Evolutionary conservation across 2,888 invertebrate genomes (phyloP), one percentile per base, ranked within the genome.

Genomic region (Eristalis pertinax): DNA sequence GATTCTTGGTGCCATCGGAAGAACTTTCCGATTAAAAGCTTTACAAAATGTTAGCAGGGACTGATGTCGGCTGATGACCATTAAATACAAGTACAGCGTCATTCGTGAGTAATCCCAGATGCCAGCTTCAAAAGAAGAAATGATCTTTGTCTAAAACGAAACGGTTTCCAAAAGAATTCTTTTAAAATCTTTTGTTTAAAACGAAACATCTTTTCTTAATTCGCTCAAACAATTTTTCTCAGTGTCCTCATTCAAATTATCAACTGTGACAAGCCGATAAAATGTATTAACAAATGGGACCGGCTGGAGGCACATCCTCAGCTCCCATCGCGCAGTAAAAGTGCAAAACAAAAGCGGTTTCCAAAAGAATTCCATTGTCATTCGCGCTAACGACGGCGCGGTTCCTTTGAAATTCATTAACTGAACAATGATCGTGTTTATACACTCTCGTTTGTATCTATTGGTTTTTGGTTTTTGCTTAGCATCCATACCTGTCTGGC

Each of bases 381-480:
- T 75, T 41, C 65, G 62, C 69, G 83, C 65, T 78, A 78, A 86
- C 82, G 62, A 83, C 50, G 83, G 69, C 86, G 86, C 86, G 86
- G 86, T 67, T 86, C 78, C 70, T 86, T 86, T 86, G 83, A 86
- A 86, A 67, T 75, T 86, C 86, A 86, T 86, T 86, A 86, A 83
- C 43, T 67, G 67, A 65, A 74, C 68, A 83, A 75, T 56, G 65
- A 50, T 70, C 65, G 62, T 58, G 70, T 41, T 67, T 63, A 11
- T 15, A 26, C 26, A 26, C 24, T 26, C 15, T 35, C 50, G 63
- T 65, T 1, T 43, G 35, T 26, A 26, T 60, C 24, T 50, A 50
- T 50, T 50, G 67, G 56, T 32, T 67, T 80, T 75, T 26, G 26
- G 26, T 4, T 26, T 26, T 26, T 3, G 58, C 56, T 67, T 19